Conservation (phyloP, 2,888 invertebrate species). For the Brachypalpus laphriformis region DNA sequence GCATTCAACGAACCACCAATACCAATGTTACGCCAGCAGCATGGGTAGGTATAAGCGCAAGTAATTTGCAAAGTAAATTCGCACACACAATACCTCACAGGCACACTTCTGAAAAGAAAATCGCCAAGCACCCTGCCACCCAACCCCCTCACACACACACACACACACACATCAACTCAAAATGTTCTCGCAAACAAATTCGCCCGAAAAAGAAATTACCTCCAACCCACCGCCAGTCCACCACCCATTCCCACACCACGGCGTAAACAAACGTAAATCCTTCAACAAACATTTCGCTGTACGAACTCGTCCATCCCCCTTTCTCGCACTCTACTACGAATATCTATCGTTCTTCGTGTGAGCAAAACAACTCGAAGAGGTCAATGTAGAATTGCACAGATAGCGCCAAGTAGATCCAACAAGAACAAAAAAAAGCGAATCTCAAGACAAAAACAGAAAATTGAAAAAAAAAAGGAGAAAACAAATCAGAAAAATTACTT, state of each 20-base stretch:
- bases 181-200: slow-evolving; percentile 34
- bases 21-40: neutral
- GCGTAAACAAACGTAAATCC: slow-evolving; percentile 31
- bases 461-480: slow-evolving; percentile 26
- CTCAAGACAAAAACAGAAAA: slow-evolving; percentile 39
- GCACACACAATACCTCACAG: neutral
- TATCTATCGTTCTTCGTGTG: neutral
- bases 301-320: slow-evolving; percentile 34
- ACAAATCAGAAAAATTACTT: slow-evolving; percentile 49
- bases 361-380: slow-evolving; percentile 57
- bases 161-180: neutral
- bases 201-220: neutral
- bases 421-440: slow-evolving; percentile 46
- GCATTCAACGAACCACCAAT: neutral
- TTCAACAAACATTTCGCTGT: slow-evolving; percentile 30
- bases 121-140: neutral
- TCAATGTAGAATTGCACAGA: slow-evolving; percentile 49
- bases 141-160: neutral
- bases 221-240: neutral
- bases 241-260: neutral
- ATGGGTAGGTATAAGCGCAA: neutral
- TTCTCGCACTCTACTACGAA: neutral
- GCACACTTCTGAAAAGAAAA: neutral
- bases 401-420: slow-evolving; percentile 49
- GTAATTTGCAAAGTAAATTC: slow-evolving; percentile 30